Base-by-base conservation (phyloP, 2,888 invertebrate genomes). In the Euplagia quadripunctaria region DNA sequence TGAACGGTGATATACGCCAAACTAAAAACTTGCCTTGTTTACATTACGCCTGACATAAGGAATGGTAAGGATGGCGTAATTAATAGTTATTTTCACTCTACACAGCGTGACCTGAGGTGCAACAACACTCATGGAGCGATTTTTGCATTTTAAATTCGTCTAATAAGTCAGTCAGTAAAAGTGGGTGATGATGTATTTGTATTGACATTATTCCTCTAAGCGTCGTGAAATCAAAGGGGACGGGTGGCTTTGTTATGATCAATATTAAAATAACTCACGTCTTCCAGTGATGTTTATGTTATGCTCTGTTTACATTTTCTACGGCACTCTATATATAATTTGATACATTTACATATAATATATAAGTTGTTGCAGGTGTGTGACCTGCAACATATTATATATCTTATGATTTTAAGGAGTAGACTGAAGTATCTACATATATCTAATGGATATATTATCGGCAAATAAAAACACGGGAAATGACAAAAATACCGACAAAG, bases 331-430 rank as follows among this genome's bases (percentile, higher is more conserved):
- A 4, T 75, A 80, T 31, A 31, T 31, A 31, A 31, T 31, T 31
- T 31, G 31, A 31, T 31, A 31, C 31, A 31, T n/a, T n/a, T n/a
- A n/a, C n/a, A n/a, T n/a, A n/a, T n/a, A n/a, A n/a, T n/a, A n/a
- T n/a, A n/a, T 31, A 31, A 31, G 1, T 31, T 31, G 31, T 31
- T 31, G 31, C 31, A 31, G 31, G 31, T n/a, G n/a, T n/a, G n/a
- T n/a, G n/a, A 86, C 86, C 87, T 86, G 86, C 17, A 86, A 86
- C 85, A 86, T 86, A 78, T 64, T 73, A 75, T 76, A 68, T 73
- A 61, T n/a, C n/a, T n/a, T n/a, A n/a, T n/a, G n/a, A n/a, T n/a
- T n/a, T 31, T 31, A 31, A 31, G 31, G 31, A 31, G 31, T 31
- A 31, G 31, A 31, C 31, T 2, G 31, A 31, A 31, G 2, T 31